These are phyloP conservation scores for Vidua chalybeata DNA, from an alignment of 2,113 vertebrate genomes.

Conservation along the genomic window DNA sequence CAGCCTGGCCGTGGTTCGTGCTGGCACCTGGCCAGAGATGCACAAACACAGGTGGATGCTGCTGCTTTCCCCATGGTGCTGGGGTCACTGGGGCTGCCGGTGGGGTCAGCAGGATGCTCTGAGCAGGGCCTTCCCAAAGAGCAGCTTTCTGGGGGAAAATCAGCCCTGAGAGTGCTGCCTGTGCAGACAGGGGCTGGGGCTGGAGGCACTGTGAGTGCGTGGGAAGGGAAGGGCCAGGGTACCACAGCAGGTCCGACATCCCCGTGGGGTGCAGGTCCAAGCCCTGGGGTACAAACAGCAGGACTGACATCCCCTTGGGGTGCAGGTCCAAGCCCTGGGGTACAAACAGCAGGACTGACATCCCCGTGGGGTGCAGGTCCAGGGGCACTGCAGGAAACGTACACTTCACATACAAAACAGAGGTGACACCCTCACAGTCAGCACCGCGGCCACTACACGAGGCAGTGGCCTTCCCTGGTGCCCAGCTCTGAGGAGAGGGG, in stretches of 20 bases:
- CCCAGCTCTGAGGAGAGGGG: not conserved
- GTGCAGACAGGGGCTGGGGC: not conserved
- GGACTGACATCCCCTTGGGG: not conserved
- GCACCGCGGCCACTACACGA: rapidly evolving
- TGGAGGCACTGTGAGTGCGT: not conserved
- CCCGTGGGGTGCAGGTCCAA: not conserved
- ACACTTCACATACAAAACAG: not conserved
- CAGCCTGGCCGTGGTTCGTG: too few species aligned
- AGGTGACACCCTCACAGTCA: not conserved
- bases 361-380: not conserved
- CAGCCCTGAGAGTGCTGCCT: not conserved
- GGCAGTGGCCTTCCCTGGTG: not conserved
- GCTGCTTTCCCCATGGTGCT: not conserved
- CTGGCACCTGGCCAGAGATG: not conserved
- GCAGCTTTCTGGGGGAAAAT: not conserved
- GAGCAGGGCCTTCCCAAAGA: not conserved
- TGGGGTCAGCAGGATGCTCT: not conserved
- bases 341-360: not conserved
- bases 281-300: not conserved
- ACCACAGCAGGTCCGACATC: not conserved
- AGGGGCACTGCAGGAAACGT: not conserved
- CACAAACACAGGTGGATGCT: not conserved
- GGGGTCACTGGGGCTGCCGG: not conserved
- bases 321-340: not conserved
- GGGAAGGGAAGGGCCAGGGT: not conserved